Percentiles rank a stretch among this genome's conserved stretches.
phyloP scores from a whole-genome alignment of 2,113 vertebrate species.

The Mola mola region DNA sequence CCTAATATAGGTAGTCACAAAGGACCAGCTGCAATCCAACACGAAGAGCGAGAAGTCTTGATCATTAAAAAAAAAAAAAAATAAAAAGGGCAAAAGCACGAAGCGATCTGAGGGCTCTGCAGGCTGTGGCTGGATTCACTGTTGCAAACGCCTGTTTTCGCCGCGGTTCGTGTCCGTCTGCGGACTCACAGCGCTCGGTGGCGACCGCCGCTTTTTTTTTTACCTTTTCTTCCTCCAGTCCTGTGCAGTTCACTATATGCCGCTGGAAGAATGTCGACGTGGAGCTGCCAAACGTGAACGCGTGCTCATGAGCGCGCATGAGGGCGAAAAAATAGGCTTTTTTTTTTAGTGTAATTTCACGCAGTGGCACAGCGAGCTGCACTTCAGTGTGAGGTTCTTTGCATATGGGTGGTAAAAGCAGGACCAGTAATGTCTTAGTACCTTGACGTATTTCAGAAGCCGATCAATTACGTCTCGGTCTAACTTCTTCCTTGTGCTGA shows the following conservation, averaged over 20 bases:
- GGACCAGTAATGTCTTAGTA: slow-evolving; percentile 42
- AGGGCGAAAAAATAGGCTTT: slow-evolving; percentile 54
- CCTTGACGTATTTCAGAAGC: slow-evolving; percentile 41
- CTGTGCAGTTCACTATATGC: slow-evolving; percentile 80
- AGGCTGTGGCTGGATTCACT: slow-evolving; percentile 24
- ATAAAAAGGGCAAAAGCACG: too few relatives aligned
- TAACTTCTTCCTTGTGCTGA: slow-evolving; percentile 38
- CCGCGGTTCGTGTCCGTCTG: slow-evolving; percentile 62
- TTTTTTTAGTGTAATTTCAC: slow-evolving; percentile 74
- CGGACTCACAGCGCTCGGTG: slow-evolving; percentile 66
- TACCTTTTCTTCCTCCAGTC: slow-evolving; percentile 74
- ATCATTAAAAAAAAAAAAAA: slow-evolving; percentile 67
- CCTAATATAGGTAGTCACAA: slow-evolving; percentile 77
- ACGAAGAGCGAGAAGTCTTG: slow-evolving; percentile 71
- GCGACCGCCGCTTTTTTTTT: slow-evolving; percentile 57
- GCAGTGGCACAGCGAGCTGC: slow-evolving; percentile 68
- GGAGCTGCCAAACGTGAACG: slow-evolving; percentile 89
- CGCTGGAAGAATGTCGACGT: slow-evolving; percentile 90
- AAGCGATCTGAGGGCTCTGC: slow-evolving; percentile 52
- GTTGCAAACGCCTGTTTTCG: slow-evolving; percentile 47
- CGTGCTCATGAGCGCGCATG: slow-evolving; percentile 82
- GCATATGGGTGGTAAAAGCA: slow-evolving; percentile 63
- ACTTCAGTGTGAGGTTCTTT: slow-evolving; percentile 72
- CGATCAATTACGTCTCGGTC: slow-evolving; percentile 41
- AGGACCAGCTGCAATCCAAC: slow-evolving; percentile 78